These are phyloP conservation scores for Tinamus major DNA, from an alignment of 2,797 vertebrate species.

Conservation along the genomic window DNA sequence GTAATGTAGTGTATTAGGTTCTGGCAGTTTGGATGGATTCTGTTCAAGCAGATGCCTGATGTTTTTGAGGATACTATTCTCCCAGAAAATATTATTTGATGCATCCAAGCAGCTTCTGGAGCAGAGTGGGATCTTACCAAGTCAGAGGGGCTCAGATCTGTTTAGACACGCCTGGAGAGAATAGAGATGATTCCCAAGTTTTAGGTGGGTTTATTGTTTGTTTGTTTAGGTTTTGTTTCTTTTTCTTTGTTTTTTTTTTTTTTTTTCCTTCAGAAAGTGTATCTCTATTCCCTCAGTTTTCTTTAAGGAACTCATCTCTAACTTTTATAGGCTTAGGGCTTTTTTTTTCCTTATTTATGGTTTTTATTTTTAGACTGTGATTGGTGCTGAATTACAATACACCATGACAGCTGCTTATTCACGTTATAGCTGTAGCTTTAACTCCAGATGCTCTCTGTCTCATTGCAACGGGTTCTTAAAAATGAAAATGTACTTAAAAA, in stretches of 20 bases:
- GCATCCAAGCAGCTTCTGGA: not conserved
- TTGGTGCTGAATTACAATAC: slow-evolving; percentile 27
- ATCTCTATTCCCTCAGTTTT: not conserved
- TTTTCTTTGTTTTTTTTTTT: not conserved
- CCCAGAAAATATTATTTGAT: not conserved
- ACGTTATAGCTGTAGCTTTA: slow-evolving; percentile 4
- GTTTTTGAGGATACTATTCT: not conserved
- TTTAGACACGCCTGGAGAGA: not conserved
- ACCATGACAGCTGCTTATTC: not conserved
- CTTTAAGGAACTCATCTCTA: not conserved
- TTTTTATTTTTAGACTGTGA: slow-evolving; percentile 28
- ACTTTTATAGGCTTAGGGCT: not conserved
- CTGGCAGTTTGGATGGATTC: not conserved
- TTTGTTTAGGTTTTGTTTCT: not conserved
- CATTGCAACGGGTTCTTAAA: not conserved
- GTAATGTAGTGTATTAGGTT: not conserved
- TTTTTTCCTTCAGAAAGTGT: not conserved
- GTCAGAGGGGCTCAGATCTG: not conserved
- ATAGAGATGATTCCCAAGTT: not conserved
- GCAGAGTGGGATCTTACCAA: not conserved
- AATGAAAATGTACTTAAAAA: not conserved
- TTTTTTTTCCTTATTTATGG: not conserved
- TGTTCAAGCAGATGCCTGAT: not conserved
- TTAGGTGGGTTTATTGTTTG: not conserved
- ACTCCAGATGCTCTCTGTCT: not conserved